Base-by-base conservation (phyloP, 2,888 invertebrate species). In the Drosophila parthenogenetica region DNA sequence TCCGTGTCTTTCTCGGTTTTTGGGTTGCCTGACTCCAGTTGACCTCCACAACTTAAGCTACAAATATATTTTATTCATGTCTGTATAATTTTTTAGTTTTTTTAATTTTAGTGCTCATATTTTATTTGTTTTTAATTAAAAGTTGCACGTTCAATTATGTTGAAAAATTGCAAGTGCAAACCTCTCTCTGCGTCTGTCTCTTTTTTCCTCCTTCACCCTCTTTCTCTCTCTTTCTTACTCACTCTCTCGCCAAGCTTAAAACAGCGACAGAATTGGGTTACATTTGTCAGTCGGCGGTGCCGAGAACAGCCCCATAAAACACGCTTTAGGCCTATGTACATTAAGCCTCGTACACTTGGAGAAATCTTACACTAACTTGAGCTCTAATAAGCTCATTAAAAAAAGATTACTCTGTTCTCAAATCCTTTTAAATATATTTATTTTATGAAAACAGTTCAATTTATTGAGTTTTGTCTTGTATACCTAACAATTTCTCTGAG, bases 211-310 rank as follows among this genome's bases (percentile, higher is more conserved):
- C 35, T 13, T 29, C 29, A 40, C 46, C 29, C 29, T 54, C 43
- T n/a, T 17, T 14, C n/a, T 43, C 40, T n/a, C 45, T n/a, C 17
- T 43, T 14, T 16, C 48, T 13, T 29, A 29, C 8, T 29, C 8
- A 29, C 35, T 16, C 59, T 54, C 22, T 58, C 14, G 13, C 17
- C 10, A 5, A 5, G 22, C 22, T 39, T 43, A 42, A 43, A 32
- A 49, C 8, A 49, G 77, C 77, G 81, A 90, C 90, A 90, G 89
- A 89, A 85, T 90, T 86, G 81, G 89, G 89, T 90, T 90, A 81
- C 81, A 79, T 87, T 74, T 89, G 87, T 89, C 73, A 67, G 51
- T 64, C 49, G 43, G 49, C 49, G 57, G 59, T 62, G n/a, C 39
- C 42, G 54, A 76, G 64, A 71, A 67, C 51, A 68, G 61, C 67